Evolutionary conservation across 37 sponge, comb jelly and placozoan species (phyloP).

Genomic region (Mnemiopsis leidyi): DNA sequence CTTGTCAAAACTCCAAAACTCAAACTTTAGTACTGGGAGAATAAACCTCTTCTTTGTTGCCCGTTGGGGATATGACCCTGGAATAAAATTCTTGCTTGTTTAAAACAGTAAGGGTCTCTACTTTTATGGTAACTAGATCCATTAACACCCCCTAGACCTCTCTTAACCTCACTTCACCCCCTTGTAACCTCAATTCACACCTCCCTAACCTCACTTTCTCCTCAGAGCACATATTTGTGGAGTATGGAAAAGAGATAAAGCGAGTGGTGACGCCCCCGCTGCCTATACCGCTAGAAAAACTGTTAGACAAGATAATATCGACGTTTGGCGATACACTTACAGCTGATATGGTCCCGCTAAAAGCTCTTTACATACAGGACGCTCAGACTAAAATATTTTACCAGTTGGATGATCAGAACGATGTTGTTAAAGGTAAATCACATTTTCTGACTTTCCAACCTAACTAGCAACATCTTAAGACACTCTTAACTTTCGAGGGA

Average conservation of each 20-base stretch:
- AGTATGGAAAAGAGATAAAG: conserved; percentile 47
- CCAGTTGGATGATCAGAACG: conserved; percentile 42
- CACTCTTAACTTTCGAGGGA: too few relatives aligned
- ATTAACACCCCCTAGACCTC: background rate
- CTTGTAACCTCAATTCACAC: background rate
- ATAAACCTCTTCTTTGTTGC: too few relatives aligned
- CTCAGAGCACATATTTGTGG: conserved; percentile 60
- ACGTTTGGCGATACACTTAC: background rate
- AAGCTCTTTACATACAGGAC: conserved; percentile 67
- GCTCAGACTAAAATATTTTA: conserved; percentile 63
- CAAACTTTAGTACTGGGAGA: too few relatives aligned
- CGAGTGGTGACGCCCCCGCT: conserved; percentile 21
- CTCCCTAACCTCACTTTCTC: background rate
- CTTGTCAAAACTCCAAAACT: too few relatives aligned
- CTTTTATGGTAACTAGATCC: too few relatives aligned
- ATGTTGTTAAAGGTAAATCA: conserved; percentile 54
- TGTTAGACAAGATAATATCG: background rate
- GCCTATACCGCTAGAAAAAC: conserved; percentile 24
- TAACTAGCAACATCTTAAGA: too few relatives aligned
- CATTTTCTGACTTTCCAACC: too few relatives aligned
- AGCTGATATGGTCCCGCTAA: conserved; percentile 64
- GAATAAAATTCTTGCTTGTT: too few relatives aligned
- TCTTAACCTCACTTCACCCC: background rate
- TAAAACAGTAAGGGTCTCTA: too few relatives aligned
- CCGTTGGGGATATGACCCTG: too few relatives aligned